phyloP scores from a whole-genome alignment of 2,888 invertebrate species.

The Drosophila austrosaltans region DNA sequence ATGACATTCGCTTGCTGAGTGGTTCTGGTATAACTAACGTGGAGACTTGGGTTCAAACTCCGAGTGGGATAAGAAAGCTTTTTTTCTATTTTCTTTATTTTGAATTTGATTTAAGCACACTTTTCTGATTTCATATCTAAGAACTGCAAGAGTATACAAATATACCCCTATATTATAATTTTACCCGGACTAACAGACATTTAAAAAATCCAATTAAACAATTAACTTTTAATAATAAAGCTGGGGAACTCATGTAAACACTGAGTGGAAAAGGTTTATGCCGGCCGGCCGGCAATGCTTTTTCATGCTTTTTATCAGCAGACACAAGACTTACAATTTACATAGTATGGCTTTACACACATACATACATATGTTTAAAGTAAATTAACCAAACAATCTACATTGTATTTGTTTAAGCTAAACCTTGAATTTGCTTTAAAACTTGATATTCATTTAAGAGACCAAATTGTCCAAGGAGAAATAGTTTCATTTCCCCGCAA shows the following conservation, averaged over 20 bases:
- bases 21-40: too few species aligned
- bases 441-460: slow-evolving; percentile 12
- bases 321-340: not conserved
- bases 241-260: not conserved
- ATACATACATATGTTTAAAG: not conserved
- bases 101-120: too few species aligned
- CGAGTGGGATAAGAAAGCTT: too few species aligned
- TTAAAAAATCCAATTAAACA: not conserved
- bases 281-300: slow-evolving; percentile 36
- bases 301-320: not conserved
- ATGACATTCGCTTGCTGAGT: too few species aligned
- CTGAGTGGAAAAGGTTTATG: not conserved
- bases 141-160: too few species aligned
- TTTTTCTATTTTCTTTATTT: too few species aligned
- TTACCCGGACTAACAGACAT: too few species aligned
- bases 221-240: not conserved
- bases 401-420: not conserved
- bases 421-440: slow-evolving; percentile 30
- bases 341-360: slow-evolving; percentile 15
- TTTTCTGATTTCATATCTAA: too few species aligned
- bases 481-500: too few species aligned
- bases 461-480: too few species aligned
- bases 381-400: not conserved
- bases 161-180: too few species aligned
- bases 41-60: too few species aligned